These are phyloP conservation scores for Rhegmatorhina hoffmannsi DNA, from an alignment of 2,113 vertebrate genomes.

Conservation along the genomic window DNA sequence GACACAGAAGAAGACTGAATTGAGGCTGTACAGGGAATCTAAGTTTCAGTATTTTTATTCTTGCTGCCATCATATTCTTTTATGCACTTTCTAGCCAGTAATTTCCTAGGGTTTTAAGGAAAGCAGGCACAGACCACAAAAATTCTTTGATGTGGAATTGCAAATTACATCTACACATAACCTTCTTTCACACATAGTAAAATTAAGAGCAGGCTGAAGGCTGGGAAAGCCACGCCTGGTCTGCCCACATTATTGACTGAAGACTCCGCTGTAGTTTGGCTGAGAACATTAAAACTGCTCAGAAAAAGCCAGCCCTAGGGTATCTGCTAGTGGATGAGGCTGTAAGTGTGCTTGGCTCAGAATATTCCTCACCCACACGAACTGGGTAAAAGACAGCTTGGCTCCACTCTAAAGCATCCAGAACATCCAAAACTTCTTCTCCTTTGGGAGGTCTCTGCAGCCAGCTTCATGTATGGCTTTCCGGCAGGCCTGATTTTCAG, in stretches of 20 bases:
- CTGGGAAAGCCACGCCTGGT: constrained; percentile 30
- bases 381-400: neutral
- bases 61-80: neutral
- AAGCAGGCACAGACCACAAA: neutral
- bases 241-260: neutral
- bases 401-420: neutral
- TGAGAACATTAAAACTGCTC: neutral
- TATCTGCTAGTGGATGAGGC: neutral
- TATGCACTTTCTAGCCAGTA: neutral
- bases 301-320: neutral
- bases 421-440: neutral
- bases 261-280: neutral
- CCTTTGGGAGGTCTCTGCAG: neutral
- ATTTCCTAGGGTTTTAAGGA: neutral
- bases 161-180: neutral
- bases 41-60: neutral
- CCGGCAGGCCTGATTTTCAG: neutral
- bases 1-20: neutral
- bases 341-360: neutral
- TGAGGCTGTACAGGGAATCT: neutral
- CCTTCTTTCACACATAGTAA: neutral
- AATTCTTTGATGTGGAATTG: neutral
- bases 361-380: neutral
- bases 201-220: neutral
- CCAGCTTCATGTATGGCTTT: neutral